phyloP scores from a whole-genome alignment of 1,140 invertebrate genomes.

The Patella vulgata region DNA sequence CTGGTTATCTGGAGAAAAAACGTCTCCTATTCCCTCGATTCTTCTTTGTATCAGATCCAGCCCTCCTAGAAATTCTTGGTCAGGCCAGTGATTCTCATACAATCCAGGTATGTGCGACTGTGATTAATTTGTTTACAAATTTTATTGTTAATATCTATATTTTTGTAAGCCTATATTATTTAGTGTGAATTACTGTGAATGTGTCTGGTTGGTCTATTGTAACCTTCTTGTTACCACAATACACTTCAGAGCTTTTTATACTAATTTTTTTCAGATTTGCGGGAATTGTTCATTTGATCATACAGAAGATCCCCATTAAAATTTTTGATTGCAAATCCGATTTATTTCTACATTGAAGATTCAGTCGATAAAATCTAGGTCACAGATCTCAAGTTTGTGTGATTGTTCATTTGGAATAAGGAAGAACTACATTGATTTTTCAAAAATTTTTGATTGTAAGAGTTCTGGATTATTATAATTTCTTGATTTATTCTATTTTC shows the following conservation, averaged over 20 bases:
- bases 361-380: too few relatives aligned
- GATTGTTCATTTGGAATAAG: too few relatives aligned
- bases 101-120: slow-evolving; percentile 73
- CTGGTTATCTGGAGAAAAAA: slow-evolving; percentile 96
- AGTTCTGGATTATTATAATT: too few relatives aligned
- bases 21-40: slow-evolving; percentile 96
- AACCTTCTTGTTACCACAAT: not conserved
- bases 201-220: not conserved
- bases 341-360: too few relatives aligned
- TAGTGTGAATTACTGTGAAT: not conserved
- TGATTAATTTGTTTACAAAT: not conserved
- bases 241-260: too few relatives aligned
- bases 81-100: slow-evolving; percentile 98
- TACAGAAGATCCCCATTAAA: too few relatives aligned
- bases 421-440: too few relatives aligned
- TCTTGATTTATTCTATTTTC: slow-evolving; percentile 24
- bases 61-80: slow-evolving; percentile 93
- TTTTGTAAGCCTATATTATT: not conserved
- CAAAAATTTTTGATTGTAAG: too few relatives aligned
- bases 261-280: too few relatives aligned
- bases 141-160: not conserved
- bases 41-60: slow-evolving; percentile 98
- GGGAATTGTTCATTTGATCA: too few relatives aligned
- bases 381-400: too few relatives aligned
- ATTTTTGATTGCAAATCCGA: too few relatives aligned